Percentiles rank a stretch among this genome's conserved stretches.
Conservation (phyloP, 2,888 invertebrate genomes). For the Drosophila merina region DNA sequence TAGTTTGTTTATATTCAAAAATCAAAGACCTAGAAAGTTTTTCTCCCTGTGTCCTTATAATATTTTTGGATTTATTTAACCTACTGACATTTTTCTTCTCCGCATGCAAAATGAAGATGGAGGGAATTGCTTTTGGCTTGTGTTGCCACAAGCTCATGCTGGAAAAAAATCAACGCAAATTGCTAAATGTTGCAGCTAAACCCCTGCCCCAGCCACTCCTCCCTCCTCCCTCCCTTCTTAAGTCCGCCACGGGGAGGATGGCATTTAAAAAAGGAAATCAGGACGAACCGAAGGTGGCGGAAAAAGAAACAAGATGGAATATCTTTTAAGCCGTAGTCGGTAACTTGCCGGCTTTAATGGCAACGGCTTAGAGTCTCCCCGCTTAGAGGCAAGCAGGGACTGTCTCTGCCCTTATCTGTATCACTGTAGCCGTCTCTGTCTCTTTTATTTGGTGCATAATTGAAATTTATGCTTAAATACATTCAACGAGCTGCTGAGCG, state of each 20-base stretch:
- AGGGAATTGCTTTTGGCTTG: neutral
- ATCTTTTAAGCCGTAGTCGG: constrained; percentile 58
- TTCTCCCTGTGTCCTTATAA: neutral
- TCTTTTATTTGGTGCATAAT: constrained; percentile 63
- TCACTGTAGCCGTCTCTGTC: constrained; percentile 20
- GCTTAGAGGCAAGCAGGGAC: too few species aligned
- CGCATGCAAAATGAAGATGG: neutral
- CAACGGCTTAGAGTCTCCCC: constrained; percentile 50
- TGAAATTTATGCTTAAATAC: constrained; percentile 71
- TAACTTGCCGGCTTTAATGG: constrained; percentile 64
- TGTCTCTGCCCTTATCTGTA: constrained; percentile 17
- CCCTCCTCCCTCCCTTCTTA: neutral
- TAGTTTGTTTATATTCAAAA: neutral
- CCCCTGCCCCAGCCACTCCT: neutral
- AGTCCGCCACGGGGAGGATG: neutral
- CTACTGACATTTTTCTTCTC: constrained; percentile 1
- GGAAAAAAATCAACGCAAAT: constrained; percentile 34
- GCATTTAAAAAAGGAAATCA: constrained; percentile 10
- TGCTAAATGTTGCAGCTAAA: constrained; percentile 23
- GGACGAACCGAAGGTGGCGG: constrained; percentile 11
- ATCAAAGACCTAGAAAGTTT: neutral
- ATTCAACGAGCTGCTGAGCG: constrained; percentile 63
- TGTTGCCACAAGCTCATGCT: neutral
- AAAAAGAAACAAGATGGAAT: constrained; percentile 54
- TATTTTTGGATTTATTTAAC: neutral